Evolutionary conservation across 2,113 vertebrate genomes (phyloP).

Genomic region (Larimichthys crocea): DNA sequence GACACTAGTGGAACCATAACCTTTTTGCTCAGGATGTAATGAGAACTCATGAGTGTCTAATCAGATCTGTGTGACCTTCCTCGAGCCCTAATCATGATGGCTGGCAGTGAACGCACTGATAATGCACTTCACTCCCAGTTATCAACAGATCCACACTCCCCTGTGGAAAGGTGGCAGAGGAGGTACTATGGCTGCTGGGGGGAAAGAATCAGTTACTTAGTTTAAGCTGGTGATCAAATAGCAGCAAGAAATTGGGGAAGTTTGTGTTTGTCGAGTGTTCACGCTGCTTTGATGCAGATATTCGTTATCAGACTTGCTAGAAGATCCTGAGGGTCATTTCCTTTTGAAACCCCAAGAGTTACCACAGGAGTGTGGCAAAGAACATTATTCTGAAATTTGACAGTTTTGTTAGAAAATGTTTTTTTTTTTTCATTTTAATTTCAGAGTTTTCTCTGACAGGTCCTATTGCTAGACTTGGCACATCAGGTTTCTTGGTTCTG

Average conservation of each 20-base stretch:
- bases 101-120: slow-evolving; percentile 79
- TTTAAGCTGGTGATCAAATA: slow-evolving; percentile 59
- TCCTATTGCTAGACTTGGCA: slow-evolving; percentile 18
- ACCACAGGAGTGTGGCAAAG: neutral
- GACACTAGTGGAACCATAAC: slow-evolving; percentile 66
- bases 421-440: neutral
- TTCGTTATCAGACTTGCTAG: slow-evolving; percentile 3
- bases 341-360: neutral
- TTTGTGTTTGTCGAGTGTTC: slow-evolving; percentile 19
- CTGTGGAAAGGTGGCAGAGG: slow-evolving; percentile 68
- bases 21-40: slow-evolving; percentile 70
- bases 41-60: slow-evolving; percentile 81
- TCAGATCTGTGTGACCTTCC: slow-evolving; percentile 82
- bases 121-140: slow-evolving; percentile 82
- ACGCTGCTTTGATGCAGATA: slow-evolving; percentile 23
- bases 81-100: slow-evolving; percentile 77
- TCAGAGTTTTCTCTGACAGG: neutral
- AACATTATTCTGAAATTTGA: slow-evolving; percentile 3
- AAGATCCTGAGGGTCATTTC: slow-evolving; percentile 30
- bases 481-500: slow-evolving; percentile 16
- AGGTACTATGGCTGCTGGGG: slow-evolving; percentile 26
- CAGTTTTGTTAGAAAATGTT: slow-evolving; percentile 9
- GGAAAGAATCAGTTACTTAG: slow-evolving; percentile 33
- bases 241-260: slow-evolving; percentile 1
- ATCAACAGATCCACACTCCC: slow-evolving; percentile 76